Conservation (phyloP, 2,888 invertebrate species). For the Himalopsyche anomala region DNA sequence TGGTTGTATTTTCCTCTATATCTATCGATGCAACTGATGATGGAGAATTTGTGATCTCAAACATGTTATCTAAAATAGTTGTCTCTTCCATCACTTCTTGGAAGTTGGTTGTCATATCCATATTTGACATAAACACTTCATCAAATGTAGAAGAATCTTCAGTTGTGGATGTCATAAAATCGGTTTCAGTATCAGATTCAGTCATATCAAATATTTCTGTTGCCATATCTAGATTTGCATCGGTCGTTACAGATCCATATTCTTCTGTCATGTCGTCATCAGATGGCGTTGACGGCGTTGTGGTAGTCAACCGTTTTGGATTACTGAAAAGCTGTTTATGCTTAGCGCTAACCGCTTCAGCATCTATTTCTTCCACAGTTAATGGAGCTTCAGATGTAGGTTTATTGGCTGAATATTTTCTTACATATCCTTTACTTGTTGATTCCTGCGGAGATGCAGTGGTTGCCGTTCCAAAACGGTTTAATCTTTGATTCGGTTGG, state of each 20-base stretch:
- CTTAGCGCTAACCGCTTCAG: conserved; percentile 75
- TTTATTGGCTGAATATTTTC: conserved; percentile 65
- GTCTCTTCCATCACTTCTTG: conserved; percentile 67
- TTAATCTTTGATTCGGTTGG: conserved; percentile 59
- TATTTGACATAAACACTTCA: conserved; percentile 51
- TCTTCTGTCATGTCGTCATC: conserved; percentile 58
- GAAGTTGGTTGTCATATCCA: conserved; percentile 68
- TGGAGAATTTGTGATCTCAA: conserved; percentile 69
- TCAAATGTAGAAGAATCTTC: conserved; percentile 59
- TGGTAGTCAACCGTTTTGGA: conserved; percentile 71
- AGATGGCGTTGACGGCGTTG: conserved; percentile 66
- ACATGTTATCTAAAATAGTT: conserved; percentile 67
- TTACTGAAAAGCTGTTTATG: conserved; percentile 76
- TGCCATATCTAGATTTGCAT: conserved; percentile 60
- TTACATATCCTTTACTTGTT: conserved; percentile 64
- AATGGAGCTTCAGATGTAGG: conserved; percentile 52
- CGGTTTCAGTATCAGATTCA: conserved; percentile 54
- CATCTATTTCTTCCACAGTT: conserved; percentile 71
- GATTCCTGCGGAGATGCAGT: conserved; percentile 60
- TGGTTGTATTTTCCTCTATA: conserved; percentile 70
- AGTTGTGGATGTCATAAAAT: conserved; percentile 66
- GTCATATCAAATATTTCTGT: conserved; percentile 57
- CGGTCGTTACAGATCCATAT: conserved; percentile 57
- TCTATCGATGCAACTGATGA: conserved; percentile 71
- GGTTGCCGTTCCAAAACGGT: conserved; percentile 54